A percentile compares a stretch with the other conserved stretches of the same genome.
These are phyloP conservation scores for Ischnura elegans DNA, from an alignment of 2,888 invertebrate species.

Conservation along the genomic window DNA sequence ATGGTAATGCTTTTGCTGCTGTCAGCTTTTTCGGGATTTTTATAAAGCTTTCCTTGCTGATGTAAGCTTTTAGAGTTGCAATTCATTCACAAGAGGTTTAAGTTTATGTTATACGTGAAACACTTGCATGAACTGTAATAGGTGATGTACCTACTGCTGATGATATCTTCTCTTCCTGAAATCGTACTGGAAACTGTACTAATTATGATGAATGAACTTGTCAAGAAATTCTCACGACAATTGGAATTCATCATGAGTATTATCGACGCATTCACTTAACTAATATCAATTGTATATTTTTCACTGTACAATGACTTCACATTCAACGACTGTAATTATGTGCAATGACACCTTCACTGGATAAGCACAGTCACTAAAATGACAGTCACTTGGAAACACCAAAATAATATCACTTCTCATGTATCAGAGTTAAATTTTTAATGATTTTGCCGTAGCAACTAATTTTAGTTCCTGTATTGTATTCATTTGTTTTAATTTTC, in stretches of 20 bases:
- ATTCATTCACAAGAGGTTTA: slow-evolving; percentile 10
- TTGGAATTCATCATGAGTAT: neutral
- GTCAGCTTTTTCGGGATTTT: neutral
- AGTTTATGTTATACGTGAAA: slow-evolving; percentile 7
- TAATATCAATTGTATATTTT: neutral
- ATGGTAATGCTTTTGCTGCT: neutral
- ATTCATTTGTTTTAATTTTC: neutral
- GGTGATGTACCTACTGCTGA: neutral
- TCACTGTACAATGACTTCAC: neutral
- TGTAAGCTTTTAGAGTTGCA: neutral
- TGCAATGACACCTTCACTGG: slow-evolving; percentile 47
- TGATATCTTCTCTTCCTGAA: neutral
- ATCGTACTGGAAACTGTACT: neutral
- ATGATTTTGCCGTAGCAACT: slow-evolving; percentile 57
- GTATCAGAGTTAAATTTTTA: slow-evolving; percentile 36
- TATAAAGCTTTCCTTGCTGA: neutral
- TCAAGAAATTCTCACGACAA: neutral
- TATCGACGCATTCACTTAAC: neutral
- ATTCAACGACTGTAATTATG: neutral
- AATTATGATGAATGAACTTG: neutral
- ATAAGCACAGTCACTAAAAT: slow-evolving; percentile 34
- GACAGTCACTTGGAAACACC: slow-evolving; percentile 34
- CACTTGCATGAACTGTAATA: slow-evolving; percentile 27
- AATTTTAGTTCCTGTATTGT: slow-evolving; percentile 3
- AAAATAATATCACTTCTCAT: slow-evolving; percentile 42